phyloP scores from a whole-genome alignment of 2,113 vertebrate species.

The Orcinus orca region DNA sequence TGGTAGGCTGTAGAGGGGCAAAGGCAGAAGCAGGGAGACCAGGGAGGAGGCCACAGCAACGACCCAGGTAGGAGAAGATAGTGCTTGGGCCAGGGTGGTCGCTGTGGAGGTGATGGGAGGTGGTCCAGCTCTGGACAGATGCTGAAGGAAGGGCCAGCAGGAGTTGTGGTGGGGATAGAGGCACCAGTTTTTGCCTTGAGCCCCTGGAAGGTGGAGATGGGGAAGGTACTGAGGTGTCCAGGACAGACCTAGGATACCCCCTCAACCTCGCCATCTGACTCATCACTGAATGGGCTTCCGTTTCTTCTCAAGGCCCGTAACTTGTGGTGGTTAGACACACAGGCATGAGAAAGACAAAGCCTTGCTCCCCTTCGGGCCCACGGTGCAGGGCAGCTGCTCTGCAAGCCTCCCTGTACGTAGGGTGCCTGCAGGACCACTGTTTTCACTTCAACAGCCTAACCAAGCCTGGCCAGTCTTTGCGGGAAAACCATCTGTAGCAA shows the following conservation, averaged over 20 bases:
- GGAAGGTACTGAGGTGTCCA: background rate
- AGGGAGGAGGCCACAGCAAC: background rate
- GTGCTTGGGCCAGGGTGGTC: accelerated
- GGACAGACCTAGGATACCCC: background rate
- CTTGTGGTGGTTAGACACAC: background rate
- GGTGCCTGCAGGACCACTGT: accelerated
- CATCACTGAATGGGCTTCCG: background rate
- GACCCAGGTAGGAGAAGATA: background rate
- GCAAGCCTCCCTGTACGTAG: too few relatives aligned
- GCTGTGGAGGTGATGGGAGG: background rate
- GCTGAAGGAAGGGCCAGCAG: background rate
- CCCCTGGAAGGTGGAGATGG: background rate
- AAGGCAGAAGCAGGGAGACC: background rate
- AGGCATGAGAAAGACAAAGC: background rate
- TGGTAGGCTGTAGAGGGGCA: background rate
- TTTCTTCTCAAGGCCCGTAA: background rate
- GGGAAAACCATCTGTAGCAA: background rate
- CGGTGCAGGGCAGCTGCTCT: accelerated
- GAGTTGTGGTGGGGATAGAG: too few relatives aligned
- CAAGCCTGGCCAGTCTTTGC: background rate
- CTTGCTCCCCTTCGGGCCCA: too few relatives aligned
- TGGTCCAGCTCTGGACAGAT: background rate
- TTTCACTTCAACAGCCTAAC: too few relatives aligned
- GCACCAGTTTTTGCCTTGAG: background rate
- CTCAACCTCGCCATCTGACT: background rate